phyloP scores from a whole-genome alignment of 92 coral and sea anemone species.

The Epizoanthus illoricatus region DNA sequence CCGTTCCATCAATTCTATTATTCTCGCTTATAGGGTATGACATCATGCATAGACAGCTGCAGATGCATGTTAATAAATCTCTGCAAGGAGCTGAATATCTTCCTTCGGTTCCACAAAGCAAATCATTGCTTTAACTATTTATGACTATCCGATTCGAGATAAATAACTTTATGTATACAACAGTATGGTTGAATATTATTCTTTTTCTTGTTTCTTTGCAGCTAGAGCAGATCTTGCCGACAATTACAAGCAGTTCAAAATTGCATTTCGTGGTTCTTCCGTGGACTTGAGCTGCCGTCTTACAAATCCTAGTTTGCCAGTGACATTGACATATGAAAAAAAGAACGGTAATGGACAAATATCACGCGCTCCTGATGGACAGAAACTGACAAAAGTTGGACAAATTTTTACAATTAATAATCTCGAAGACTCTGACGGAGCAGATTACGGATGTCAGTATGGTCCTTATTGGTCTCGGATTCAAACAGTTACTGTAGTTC shows the following conservation, averaged over 20 bases:
- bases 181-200: too few species aligned
- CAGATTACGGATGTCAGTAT: conserved; percentile 38
- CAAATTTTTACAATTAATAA: conserved; percentile 58
- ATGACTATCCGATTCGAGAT: too few species aligned
- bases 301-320: conserved; percentile 34
- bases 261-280: conserved; percentile 16
- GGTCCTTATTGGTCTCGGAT: background rate
- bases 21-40: too few species aligned
- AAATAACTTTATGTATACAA: too few species aligned
- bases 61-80: too few species aligned
- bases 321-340: conserved; percentile 23
- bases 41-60: too few species aligned
- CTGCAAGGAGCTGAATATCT: too few species aligned
- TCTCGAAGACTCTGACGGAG: conserved; percentile 4
- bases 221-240: too few species aligned
- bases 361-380: conserved; percentile 42
- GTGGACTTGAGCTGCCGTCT: conserved; percentile 60
- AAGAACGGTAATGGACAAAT: background rate
- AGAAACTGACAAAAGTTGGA: conserved; percentile 54
- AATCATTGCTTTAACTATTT: too few species aligned
- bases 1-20: too few species aligned
- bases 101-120: too few species aligned
- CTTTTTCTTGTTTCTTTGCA: too few species aligned
- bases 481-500: background rate
- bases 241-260: background rate